These are phyloP conservation scores for Galago senegalensis DNA, from an alignment of 2,797 vertebrate species.

Conservation along the genomic window DNA sequence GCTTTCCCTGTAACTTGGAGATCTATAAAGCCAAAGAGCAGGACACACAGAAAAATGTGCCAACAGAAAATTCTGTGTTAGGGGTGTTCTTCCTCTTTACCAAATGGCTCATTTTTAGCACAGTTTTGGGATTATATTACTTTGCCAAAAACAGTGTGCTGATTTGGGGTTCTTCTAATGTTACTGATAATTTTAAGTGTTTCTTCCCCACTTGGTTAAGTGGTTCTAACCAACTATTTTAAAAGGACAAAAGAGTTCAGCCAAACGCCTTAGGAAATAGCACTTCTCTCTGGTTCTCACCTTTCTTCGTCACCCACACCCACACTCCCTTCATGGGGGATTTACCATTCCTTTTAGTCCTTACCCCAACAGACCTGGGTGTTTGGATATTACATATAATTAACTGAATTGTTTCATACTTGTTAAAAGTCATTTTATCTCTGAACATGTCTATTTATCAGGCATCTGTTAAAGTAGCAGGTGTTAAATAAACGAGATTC, in stretches of 20 bases:
- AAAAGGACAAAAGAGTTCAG: slow-evolving; percentile 44
- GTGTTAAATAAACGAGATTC: slow-evolving; percentile 45
- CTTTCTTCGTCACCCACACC: not conserved
- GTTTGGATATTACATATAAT: not conserved
- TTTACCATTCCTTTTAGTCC: slow-evolving; percentile 20
- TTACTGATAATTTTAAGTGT: slow-evolving; percentile 37
- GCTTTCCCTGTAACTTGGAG: slow-evolving; percentile 81
- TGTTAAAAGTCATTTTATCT: slow-evolving; percentile 15
- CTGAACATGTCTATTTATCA: not conserved
- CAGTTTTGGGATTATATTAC: slow-evolving; percentile 77
- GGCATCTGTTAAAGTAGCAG: not conserved
- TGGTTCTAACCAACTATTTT: slow-evolving; percentile 25
- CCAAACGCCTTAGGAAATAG: slow-evolving; percentile 18
- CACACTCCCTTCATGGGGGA: not conserved
- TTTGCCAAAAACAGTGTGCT: slow-evolving; percentile 80
- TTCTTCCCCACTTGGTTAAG: not conserved
- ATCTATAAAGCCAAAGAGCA: slow-evolving; percentile 81
- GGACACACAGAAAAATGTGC: slow-evolving; percentile 69
- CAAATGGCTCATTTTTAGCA: slow-evolving; percentile 82
- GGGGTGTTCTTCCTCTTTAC: slow-evolving; percentile 48
- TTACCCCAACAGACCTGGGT: not conserved
- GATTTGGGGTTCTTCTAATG: slow-evolving; percentile 76
- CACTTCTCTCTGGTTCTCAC: not conserved
- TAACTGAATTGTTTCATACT: slow-evolving; percentile 33
- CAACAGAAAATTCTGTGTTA: slow-evolving; percentile 83